phyloP scores from a whole-genome alignment of 92 coral and sea anemone genomes.

The Porites rus region DNA sequence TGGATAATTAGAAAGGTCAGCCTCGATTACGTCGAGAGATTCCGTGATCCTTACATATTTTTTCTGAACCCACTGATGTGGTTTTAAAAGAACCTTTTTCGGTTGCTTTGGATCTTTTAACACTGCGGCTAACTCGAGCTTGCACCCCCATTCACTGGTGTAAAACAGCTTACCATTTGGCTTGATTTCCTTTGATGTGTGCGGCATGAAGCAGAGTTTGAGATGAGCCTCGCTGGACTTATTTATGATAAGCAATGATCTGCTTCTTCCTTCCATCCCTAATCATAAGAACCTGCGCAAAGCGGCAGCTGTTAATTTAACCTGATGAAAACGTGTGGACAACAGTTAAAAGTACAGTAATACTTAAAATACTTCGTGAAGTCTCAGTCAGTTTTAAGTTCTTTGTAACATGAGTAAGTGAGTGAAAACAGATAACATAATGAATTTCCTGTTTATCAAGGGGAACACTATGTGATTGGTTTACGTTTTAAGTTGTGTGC shows the following conservation, averaged over 20 bases:
- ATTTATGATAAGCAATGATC: conserved; percentile 55
- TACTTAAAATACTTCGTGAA: too few species aligned
- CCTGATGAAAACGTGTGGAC: neutral
- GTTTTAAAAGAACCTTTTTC: neutral
- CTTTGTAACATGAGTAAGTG: too few species aligned
- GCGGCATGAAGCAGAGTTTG: conserved; percentile 49
- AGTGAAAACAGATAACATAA: too few species aligned
- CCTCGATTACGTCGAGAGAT: too few species aligned
- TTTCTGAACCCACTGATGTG: too few species aligned
- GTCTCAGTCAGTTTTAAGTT: too few species aligned
- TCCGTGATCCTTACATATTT: too few species aligned
- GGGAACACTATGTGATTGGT: too few species aligned
- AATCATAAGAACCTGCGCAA: neutral
- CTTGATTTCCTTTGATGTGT: conserved; percentile 36
- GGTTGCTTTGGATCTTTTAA: conserved; percentile 10
- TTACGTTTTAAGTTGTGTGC: too few species aligned
- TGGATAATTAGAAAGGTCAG: conserved; percentile 21
- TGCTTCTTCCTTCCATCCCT: conserved; percentile 3
- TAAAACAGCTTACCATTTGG: conserved; percentile 37
- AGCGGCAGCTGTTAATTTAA: neutral
- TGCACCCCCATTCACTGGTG: conserved; percentile 18
- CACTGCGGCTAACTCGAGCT: conserved; percentile 39
- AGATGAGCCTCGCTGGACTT: conserved; percentile 34
- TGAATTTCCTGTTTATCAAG: too few species aligned
- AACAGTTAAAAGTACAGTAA: too few species aligned